phyloP scores from a whole-genome alignment of 2,113 vertebrate species.

The Mola mola region DNA sequence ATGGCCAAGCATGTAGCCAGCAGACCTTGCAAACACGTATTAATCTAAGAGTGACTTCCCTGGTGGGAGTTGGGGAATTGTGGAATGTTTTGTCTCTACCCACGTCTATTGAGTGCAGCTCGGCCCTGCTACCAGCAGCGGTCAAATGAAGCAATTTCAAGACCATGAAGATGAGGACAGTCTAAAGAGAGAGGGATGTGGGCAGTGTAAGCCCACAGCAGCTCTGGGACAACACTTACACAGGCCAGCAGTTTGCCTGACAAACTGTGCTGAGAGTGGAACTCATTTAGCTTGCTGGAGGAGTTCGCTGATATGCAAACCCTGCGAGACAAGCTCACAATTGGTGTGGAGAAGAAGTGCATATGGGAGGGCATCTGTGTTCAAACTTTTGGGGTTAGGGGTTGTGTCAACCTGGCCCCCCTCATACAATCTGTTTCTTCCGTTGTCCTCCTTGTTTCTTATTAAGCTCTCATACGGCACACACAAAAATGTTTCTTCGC shows the following conservation, averaged over 20 bases:
- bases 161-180: conserved; percentile 44
- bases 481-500: conserved; percentile 38
- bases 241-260: conserved; percentile 41
- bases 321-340: conserved; percentile 13
- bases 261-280: conserved; percentile 54
- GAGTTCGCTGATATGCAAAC: conserved; percentile 40
- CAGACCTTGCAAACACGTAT: conserved; percentile 59
- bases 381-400: conserved; percentile 25
- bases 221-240: conserved; percentile 54
- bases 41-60: conserved; percentile 70
- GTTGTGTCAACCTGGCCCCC: conserved; percentile 24
- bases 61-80: conserved; percentile 65
- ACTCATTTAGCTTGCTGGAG: conserved; percentile 23
- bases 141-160: conserved; percentile 47
- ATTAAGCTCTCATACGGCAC: conserved; percentile 39
- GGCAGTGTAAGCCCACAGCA: conserved; percentile 43
- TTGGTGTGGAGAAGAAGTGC: conserved; percentile 16
- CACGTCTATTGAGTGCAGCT: conserved; percentile 52
- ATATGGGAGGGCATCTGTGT: conserved; percentile 1
- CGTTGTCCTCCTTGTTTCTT: conserved; percentile 40
- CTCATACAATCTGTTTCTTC: conserved; percentile 40
- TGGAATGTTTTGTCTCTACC: conserved; percentile 65
- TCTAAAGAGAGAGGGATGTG: conserved; percentile 53
- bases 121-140: conserved; percentile 59
- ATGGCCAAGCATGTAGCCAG: conserved; percentile 56